Percentiles rank a stretch among this genome's conserved stretches.
Conservation (phyloP, 2,888 invertebrate species). For the Baccha elongata region DNA sequence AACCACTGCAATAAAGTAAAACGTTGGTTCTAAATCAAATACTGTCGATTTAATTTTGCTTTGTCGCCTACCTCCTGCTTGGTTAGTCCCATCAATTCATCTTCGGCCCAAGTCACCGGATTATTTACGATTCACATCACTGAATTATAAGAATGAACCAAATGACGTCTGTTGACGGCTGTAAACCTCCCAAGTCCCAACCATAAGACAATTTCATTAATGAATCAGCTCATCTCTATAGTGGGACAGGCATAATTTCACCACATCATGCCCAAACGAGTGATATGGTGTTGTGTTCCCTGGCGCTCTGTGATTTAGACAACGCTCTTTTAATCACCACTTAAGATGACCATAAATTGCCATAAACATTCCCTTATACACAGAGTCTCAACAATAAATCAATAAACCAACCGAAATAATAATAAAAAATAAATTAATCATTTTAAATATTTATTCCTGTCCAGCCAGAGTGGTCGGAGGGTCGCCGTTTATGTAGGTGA, state of each 20-base stretch:
- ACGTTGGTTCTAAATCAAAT: constrained; percentile 69
- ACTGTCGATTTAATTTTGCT: constrained; percentile 71
- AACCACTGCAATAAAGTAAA: constrained; percentile 17
- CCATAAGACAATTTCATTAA: constrained; percentile 74
- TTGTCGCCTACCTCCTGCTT: constrained; percentile 72
- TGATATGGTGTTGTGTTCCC: constrained; percentile 23
- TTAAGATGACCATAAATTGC: constrained; percentile 74
- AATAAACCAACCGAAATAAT: constrained; percentile 81
- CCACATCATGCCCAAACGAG: constrained; percentile 14
- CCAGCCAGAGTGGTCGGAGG: constrained; percentile 8
- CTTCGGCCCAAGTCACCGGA: constrained; percentile 63
- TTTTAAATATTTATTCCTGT: constrained; percentile 78
- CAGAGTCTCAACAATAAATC: constrained; percentile 79
- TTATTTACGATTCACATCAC: constrained; percentile 72
- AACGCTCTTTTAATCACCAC: constrained; percentile 72
- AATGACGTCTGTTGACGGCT: constrained; percentile 72
- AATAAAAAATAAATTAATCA: constrained; percentile 83
- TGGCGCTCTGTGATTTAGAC: constrained; percentile 52
- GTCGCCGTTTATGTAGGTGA: constrained; percentile 67
- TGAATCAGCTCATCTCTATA: constrained; percentile 58
- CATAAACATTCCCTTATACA: constrained; percentile 72
- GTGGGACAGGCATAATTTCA: constrained; percentile 27
- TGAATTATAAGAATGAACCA: constrained; percentile 71
- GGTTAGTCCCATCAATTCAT: constrained; percentile 54
- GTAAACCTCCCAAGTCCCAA: constrained; percentile 71